Evolutionary conservation across 2,797 vertebrate species (phyloP).

Genomic region (Rhabdophis nuchalis): DNA sequence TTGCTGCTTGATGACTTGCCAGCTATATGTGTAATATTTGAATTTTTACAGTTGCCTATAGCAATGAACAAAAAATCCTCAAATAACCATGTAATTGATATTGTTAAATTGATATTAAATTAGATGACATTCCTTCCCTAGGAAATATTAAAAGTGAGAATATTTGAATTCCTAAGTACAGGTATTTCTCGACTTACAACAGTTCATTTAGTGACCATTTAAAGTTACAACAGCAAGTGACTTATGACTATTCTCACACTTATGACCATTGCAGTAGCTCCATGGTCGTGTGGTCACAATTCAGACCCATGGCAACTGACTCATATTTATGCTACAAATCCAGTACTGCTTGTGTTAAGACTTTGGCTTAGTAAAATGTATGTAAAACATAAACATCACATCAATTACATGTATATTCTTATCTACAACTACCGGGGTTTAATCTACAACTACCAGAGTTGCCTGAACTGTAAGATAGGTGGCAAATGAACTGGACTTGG

Average conservation of each 20-base stretch:
- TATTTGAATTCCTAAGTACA: not conserved
- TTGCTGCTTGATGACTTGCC: not conserved
- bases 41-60: not conserved
- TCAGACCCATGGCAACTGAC: not conserved
- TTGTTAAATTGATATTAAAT: not conserved
- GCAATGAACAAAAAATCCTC: not conserved
- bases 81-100: not conserved
- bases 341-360: constrained; percentile 46
- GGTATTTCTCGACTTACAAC: not conserved
- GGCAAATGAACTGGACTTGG: not conserved
- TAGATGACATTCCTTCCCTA: not conserved
- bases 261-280: not conserved
- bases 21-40: not conserved
- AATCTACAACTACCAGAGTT: not conserved
- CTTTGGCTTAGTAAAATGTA: constrained; percentile 10
- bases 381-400: not conserved
- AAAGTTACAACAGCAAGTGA: not conserved
- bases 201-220: not conserved
- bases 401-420: not conserved
- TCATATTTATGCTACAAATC: constrained; percentile 15
- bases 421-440: not conserved
- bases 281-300: not conserved
- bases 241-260: not conserved
- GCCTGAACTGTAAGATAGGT: not conserved
- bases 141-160: not conserved